Base-by-base conservation (phyloP, 2,888 invertebrate genomes). In the Brachynemurus nebulosus region DNA sequence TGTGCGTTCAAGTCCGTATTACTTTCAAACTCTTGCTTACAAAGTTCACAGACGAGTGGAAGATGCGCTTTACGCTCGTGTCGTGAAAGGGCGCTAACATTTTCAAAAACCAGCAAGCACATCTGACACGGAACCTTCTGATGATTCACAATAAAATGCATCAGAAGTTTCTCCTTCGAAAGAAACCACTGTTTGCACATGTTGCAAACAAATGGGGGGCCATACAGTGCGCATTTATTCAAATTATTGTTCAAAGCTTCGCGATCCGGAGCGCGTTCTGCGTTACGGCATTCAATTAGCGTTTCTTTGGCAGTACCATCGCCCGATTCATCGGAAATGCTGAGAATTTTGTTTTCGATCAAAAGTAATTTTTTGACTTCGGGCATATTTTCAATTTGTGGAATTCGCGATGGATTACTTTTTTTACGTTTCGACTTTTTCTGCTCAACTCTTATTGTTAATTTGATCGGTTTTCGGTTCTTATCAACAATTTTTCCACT, bases 61-160 rank as follows among this genome's bases (percentile, higher is more conserved):
- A 30, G 34, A 14, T 42, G 42, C 8, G 25, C 25, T 21, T 25
- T 42, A 33, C 34, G 11, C 20, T 42, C 42, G 12, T 42, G 42
- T 7, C 12, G 14, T 14, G 17, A 17, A 25, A 20, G 12, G 11
- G 18, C 33, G n/a, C 7, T 16, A 11, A 30, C 14, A 6, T 16
- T 42, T 36, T 20, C 44, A 37, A 18, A 38, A 8, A 48, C 16
- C 9, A 48, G n/a, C 19, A 47, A 40, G 33, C 48, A 48, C 17
- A 48, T 25, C 11, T 44, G 20, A 16, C 48, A 48, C 34, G 51
- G 48, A 17, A 49, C 46, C 42, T 48, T 48, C 11, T 46, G 41
- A 44, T 55, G 55, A 30, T 53, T 52, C 43, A 51, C 48, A 16
- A 54, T 46, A 34, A 50, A 46, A 41, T 55, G 55, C 33, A 55